These are phyloP conservation scores for Melikaiella ostensackeni DNA, from an alignment of 2,888 invertebrate genomes.

Conservation along the genomic window DNA sequence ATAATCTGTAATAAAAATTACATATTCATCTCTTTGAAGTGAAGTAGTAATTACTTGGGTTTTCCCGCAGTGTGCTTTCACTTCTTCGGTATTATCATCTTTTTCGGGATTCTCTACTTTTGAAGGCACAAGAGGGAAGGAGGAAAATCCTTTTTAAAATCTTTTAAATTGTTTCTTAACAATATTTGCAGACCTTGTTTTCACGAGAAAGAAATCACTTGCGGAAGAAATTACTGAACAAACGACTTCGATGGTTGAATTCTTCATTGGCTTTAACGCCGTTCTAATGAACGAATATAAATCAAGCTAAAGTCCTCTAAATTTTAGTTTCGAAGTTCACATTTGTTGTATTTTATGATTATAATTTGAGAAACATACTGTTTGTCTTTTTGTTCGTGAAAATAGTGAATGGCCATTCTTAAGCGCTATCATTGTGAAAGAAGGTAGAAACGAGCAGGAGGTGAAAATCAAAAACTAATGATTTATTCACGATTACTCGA, in stretches of 20 bases:
- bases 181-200: slow-evolving; percentile 52
- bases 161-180: neutral
- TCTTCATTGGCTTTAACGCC: too few species aligned
- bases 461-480: neutral
- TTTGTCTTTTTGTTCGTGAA: neutral
- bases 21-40: neutral
- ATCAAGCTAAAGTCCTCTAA: neutral
- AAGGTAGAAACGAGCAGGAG: neutral
- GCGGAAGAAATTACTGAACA: too few species aligned
- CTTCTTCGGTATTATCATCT: neutral
- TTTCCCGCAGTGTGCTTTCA: neutral
- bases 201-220: slow-evolving; percentile 55
- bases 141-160: neutral
- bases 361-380: neutral
- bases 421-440: neutral
- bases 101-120: neutral
- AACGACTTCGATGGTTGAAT: too few species aligned
- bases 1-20: neutral
- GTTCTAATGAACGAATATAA: slow-evolving; percentile 24
- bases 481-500: slow-evolving; percentile 2
- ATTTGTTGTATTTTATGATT: neutral
- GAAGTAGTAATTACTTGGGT: neutral
- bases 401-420: neutral
- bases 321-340: neutral
- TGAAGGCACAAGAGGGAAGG: neutral